Evolutionary conservation across 2,888 invertebrate genomes (phyloP).

Genomic region (Halictus ligatus): DNA sequence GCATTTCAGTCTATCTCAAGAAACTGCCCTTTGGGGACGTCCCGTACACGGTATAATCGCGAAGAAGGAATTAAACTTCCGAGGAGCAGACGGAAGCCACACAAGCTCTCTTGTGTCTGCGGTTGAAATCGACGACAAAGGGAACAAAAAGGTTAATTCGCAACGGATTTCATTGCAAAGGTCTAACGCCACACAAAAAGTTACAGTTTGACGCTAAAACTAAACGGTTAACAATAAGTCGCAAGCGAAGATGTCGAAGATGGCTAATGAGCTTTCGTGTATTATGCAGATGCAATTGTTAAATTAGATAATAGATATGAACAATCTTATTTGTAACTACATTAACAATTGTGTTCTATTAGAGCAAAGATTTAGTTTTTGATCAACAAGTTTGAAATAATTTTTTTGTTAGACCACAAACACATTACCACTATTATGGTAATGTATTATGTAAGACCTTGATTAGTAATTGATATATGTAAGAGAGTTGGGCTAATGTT

Average conservation of each 20-base stretch:
- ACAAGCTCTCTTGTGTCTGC: background rate
- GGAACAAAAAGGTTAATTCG: slow-evolving; percentile 14
- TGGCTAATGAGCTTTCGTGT: background rate
- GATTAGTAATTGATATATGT: too few relatives aligned
- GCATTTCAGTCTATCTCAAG: slow-evolving; percentile 28
- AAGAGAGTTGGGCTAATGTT: too few relatives aligned
- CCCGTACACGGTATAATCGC: slow-evolving; percentile 18
- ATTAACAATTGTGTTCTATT: too few relatives aligned
- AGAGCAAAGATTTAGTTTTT: too few relatives aligned
- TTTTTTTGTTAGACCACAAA: too few relatives aligned
- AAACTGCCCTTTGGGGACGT: slow-evolving; percentile 29
- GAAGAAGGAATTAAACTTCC: slow-evolving; percentile 13
- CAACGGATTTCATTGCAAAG: slow-evolving; percentile 6
- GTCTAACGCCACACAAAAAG: background rate
- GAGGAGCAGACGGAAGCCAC: background rate
- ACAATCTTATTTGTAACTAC: background rate
- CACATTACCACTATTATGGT: too few relatives aligned
- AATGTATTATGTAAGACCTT: too few relatives aligned
- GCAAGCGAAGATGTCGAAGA: background rate
- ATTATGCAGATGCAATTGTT: background rate
- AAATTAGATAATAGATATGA: background rate
- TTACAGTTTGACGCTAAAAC: background rate
- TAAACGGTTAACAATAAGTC: background rate
- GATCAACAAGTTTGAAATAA: too few relatives aligned
- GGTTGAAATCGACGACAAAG: slow-evolving; percentile 13